Base-by-base conservation (phyloP, 2,797 vertebrate species). In the Chanos chanos region DNA sequence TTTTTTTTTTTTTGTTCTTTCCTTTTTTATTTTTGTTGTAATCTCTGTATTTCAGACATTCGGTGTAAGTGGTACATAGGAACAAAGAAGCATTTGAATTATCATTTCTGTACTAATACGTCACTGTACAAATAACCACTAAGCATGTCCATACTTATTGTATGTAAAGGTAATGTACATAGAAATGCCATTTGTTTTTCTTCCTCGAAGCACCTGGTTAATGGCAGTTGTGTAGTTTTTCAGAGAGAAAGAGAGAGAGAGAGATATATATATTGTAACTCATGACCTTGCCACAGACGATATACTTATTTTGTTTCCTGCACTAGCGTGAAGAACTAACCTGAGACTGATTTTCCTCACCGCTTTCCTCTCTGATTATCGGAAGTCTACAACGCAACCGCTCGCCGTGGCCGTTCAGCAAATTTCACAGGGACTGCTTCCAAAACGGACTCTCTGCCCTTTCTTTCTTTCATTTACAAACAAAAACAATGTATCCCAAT, bases 101-200 rank as follows among this genome's bases (percentile, higher is more conserved):
- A 73, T 81, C 70, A 66, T 83, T 88, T 84, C 81, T 81, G 81
- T 81, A 75, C 80, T 69, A 68, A 75, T 78, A 84, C 78, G 82
- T 79, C 83, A 81, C 75, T 86, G 83, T 86, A 87, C 81, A 83
- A 83, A 85, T 86, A 76, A 75, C 66, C 65, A 76, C 82, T 81
- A 79, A 83, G 86, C 89, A 85, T 85, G 85, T 85, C 84, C 80
- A 83, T 84, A 83, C 76, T 85, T 80, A 77, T 77, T n/a, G 81
- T 85, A 78, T 75, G 61, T 48, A 64, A 71, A 85, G 77, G 82
- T 64, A n/a, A 82, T 89, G 86, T 89, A 87, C 84, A 87, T 85
- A 87, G 85, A 81, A 73, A 78, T 56, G 71, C 71, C 83, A 80
- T 85, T 77, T 83, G n/a, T n/a, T n/a, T n/a, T n/a, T n/a, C n/a